Base-by-base conservation (phyloP, 2,113 vertebrate species). In the Dicerorhinus sumatrensis region DNA sequence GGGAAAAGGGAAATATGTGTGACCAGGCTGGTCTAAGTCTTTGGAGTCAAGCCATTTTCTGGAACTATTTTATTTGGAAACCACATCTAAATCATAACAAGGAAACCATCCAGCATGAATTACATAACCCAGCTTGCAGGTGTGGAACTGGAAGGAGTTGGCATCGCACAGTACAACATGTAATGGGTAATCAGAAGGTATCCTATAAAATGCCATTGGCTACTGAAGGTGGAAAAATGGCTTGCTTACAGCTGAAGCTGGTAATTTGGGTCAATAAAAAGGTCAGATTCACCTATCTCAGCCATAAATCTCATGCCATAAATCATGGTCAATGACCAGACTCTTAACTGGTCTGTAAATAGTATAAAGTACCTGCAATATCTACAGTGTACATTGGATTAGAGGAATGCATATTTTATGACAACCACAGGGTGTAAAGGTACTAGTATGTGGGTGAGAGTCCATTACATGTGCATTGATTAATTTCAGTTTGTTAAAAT, bases 11-110 rank as follows among this genome's bases (percentile, higher is more conserved):
- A 56, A 97, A 46, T 75, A 29, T 56, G 1, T 96, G 6, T 33
- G 69, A 27, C 23, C 31, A 84, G 29, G 6, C 42, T 65, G 31
- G 76, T 92, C 0, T 51, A 84, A 91, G 83, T 95, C 76, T 97
- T 87, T 97, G 84, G 20, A 73, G 60, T 91, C 33, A 97, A 98
- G 88, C 77, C 82, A 39, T 92, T 79, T 56, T 89, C 63, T 95
- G 73, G n/a, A 86, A 96, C 58, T n/a, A 0, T 94, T 98, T 97
- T 96, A 62, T 97, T 97, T 98, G 91, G 31, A 98, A 46, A 51
- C 82, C 82, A 73, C 29, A 94, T n/a, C 54, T 92, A 93, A 80
- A 5, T 95, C 69, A 33, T 63, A 97, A 36, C 21, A 75, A 94
- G 48, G 60, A 97, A 94, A 42, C 42, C 82, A 95, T 63, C 25